Evolutionary conservation across 2,113 vertebrate genomes (phyloP).

Genomic region (Petaurus breviceps): DNA sequence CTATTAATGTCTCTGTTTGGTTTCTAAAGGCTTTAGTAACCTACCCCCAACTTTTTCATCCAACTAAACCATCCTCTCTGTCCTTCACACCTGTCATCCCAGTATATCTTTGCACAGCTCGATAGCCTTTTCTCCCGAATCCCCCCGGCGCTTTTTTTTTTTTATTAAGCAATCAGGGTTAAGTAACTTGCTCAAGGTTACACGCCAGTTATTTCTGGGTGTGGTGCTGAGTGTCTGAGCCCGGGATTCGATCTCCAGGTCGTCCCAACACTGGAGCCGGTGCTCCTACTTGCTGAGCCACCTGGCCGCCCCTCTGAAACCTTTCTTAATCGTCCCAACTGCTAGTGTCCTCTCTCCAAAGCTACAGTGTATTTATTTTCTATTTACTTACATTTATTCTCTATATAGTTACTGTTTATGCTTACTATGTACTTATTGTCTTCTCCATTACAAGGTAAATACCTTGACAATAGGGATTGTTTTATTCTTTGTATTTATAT

Average conservation of each 20-base stretch:
- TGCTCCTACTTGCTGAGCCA: too few species aligned
- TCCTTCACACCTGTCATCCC: neutral
- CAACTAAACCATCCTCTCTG: neutral
- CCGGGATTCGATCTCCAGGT: too few species aligned
- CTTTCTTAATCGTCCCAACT: neutral
- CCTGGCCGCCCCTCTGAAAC: too few species aligned
- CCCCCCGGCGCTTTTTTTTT: too few species aligned
- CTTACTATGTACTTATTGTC: neutral
- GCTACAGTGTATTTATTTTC: neutral
- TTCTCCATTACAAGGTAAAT: neutral
- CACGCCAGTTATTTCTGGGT: too few species aligned
- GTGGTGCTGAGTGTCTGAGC: too few species aligned
- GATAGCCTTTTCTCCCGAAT: neutral
- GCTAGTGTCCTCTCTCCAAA: neutral
- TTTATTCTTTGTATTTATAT: neutral
- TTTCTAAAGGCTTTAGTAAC: neutral
- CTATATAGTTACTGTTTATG: neutral
- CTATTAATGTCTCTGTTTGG: neutral
- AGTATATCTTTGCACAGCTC: neutral
- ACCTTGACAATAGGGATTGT: neutral
- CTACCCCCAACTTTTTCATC: neutral
- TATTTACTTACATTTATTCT: neutral
- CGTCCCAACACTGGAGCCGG: too few species aligned
- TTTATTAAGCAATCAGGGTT: too few species aligned
- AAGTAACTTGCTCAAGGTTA: too few species aligned